Evolutionary conservation across 2,888 invertebrate genomes (phyloP), one percentile per base, ranked within the genome.

Genomic region (Syrista parreyssii): DNA sequence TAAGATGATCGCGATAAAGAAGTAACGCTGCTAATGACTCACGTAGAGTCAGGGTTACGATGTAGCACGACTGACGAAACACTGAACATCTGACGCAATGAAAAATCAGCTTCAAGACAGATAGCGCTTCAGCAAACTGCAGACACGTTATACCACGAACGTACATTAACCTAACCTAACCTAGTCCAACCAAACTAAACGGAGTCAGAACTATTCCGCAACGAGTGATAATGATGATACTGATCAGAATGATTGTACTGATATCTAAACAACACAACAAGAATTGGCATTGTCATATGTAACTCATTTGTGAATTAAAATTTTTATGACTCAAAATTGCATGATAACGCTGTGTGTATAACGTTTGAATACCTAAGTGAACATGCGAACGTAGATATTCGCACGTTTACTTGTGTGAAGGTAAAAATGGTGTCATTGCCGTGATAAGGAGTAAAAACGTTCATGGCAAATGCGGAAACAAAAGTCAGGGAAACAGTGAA

Each of bases 1-100:
- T n/a, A n/a, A n/a, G n/a, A n/a, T n/a, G n/a, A n/a, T n/a, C 71
- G 71, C 71, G 71, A 71, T 71, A 71, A 71, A 33, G 71, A 71
- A 71, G 71, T 71, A 71, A 71, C 31, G 69, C 32, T 31, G 12
- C 4, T 69, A 30, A 30, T 69, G 69, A 69, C 69, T 69, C 69
- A 69, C 15, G 69, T 32, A 30, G 15, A 31, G 30, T 69, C 69
- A 40, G 69, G 30, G 31, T 23, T 30, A 32, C 11, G 69, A 6
- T 30, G 9, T 32, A 32, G 69, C 32, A 32, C 31, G 32, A 33
- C 71, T 71, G 71, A 71, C 31, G 31, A 71, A 31, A 71, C 32
- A 33, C 9, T 31, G 71, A 30, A 23, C 12, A 11, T 12, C 71
- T 71, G 71, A 71, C 71, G 71, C 71, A 71, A 71, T 12, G 9